These are phyloP conservation scores for Parasteatoda tepidariorum DNA, from an alignment of 1,140 invertebrate genomes.

Conservation along the genomic window DNA sequence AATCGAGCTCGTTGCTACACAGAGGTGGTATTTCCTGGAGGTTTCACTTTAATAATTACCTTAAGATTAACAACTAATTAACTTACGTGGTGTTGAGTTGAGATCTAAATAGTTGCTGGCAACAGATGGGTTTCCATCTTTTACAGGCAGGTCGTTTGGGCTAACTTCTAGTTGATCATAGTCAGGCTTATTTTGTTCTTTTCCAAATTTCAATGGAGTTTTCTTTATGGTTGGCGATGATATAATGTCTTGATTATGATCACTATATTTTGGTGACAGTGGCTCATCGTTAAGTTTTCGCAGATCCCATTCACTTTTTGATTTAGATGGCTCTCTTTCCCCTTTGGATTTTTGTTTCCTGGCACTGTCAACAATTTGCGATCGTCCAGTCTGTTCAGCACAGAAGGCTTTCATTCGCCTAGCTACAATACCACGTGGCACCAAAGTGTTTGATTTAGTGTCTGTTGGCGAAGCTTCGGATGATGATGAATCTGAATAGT, in stretches of 20 bases:
- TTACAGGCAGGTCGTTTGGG: conserved; percentile 49
- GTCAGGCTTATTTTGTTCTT: conserved; percentile 7
- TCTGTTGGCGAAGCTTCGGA: conserved; percentile 55
- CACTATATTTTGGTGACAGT: not conserved
- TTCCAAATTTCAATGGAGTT: not conserved
- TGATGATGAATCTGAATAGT: conserved; percentile 55
- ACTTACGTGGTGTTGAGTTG: conserved; percentile 52
- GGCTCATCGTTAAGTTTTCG: conserved; percentile 28
- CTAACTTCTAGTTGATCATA: conserved; percentile 49
- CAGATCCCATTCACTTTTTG: conserved; percentile 58
- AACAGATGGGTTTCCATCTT: conserved; percentile 17
- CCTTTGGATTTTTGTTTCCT: conserved; percentile 7
- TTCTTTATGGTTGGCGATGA: not conserved
- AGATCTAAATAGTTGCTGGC: conserved; percentile 49
- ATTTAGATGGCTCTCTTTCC: conserved; percentile 33
- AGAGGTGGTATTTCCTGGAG: too few relatives aligned
- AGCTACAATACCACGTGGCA: conserved; percentile 12
- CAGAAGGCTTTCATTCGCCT: conserved; percentile 49
- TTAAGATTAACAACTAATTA: too few relatives aligned
- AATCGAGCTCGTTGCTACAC: too few relatives aligned
- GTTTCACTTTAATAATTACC: too few relatives aligned
- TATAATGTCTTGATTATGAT: not conserved
- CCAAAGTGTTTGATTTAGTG: conserved; percentile 12
- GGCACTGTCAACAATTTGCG: not conserved
- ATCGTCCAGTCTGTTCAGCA: not conserved